Conservation (phyloP, 2,797 vertebrate genomes). For the Sparidentex hasta region DNA sequence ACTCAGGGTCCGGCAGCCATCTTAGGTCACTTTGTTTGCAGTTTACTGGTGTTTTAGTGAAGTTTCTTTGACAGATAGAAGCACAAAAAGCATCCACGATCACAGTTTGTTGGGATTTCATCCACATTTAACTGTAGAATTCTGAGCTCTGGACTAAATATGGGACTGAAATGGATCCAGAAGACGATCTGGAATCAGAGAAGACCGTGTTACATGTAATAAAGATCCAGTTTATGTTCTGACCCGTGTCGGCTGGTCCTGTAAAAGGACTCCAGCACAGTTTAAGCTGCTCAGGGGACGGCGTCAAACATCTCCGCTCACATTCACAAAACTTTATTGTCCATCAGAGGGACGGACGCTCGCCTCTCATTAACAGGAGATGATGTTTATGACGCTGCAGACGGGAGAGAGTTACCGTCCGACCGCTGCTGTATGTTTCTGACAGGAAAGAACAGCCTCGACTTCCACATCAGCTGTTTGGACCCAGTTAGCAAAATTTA, state of each 20-base stretch:
- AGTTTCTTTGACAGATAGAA: too few relatives aligned
- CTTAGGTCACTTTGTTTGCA: too few relatives aligned
- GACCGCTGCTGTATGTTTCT: conserved; percentile 2
- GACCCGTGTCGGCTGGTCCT: neutral
- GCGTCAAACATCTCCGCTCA: neutral
- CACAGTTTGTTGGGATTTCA: too few relatives aligned
- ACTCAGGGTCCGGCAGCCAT: too few relatives aligned
- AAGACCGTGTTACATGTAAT: too few relatives aligned
- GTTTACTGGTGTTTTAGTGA: too few relatives aligned
- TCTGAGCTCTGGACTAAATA: too few relatives aligned
- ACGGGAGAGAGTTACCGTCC: neutral
- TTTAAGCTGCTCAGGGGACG: neutral
- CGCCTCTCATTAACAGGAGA: neutral
- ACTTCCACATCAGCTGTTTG: conserved; percentile 27
- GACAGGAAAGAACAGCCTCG: conserved; percentile 9
- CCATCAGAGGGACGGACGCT: neutral
- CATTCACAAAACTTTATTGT: neutral
- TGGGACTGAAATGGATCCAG: too few relatives aligned
- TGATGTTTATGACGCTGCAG: neutral
- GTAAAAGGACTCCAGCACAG: conserved; percentile 6
- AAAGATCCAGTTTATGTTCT: too few relatives aligned
- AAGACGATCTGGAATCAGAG: too few relatives aligned
- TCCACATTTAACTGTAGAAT: too few relatives aligned
- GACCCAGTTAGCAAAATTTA: conserved; percentile 29
- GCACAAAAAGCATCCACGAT: too few relatives aligned